Percentiles rank a stretch among this genome's conserved stretches.
Evolutionary conservation across 2,797 vertebrate species (phyloP).

Genomic region (Toxotes lorentzi): DNA sequence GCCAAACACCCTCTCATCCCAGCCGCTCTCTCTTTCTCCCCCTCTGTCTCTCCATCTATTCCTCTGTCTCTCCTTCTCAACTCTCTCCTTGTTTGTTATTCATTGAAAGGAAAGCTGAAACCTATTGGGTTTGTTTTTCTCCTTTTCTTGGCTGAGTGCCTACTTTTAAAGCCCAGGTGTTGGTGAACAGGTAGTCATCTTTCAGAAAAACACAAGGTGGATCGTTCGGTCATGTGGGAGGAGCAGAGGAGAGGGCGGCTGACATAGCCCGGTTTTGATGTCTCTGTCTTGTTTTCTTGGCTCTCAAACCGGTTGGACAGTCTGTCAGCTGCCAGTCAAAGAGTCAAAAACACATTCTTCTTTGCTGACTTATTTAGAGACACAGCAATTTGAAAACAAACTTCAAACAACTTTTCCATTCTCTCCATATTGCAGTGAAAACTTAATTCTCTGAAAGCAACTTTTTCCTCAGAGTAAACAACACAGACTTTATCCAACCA

Average conservation of each 20-base stretch:
- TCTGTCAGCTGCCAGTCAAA: conserved; percentile 31
- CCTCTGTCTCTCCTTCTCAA: conserved; percentile 20
- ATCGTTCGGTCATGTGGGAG: conserved; percentile 9
- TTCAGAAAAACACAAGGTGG: conserved; percentile 73
- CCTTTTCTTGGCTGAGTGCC: conserved; percentile 55
- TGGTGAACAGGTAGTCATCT: conserved; percentile 61
- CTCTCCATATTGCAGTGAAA: neutral
- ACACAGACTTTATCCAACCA: neutral
- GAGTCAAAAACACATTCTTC: conserved; percentile 41
- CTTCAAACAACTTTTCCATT: conserved; percentile 19
- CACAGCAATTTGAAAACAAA: neutral
- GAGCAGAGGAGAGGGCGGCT: neutral
- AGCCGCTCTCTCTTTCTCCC: neutral
- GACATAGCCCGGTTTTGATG: neutral
- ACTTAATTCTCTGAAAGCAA: neutral
- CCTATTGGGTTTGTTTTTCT: conserved; percentile 68
- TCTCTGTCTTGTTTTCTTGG: conserved; percentile 39
- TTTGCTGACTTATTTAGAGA: neutral
- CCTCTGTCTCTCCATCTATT: conserved; percentile 20
- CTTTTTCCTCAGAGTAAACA: neutral
- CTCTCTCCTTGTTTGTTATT: conserved; percentile 58
- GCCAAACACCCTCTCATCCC: conserved; percentile 20
- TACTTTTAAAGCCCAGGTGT: conserved; percentile 71
- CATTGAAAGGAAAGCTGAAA: conserved; percentile 63
- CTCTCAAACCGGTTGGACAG: conserved; percentile 54